These are phyloP conservation scores for Nansenia antarctica DNA, from an alignment of 2,113 vertebrate species.

Conservation along the genomic window DNA sequence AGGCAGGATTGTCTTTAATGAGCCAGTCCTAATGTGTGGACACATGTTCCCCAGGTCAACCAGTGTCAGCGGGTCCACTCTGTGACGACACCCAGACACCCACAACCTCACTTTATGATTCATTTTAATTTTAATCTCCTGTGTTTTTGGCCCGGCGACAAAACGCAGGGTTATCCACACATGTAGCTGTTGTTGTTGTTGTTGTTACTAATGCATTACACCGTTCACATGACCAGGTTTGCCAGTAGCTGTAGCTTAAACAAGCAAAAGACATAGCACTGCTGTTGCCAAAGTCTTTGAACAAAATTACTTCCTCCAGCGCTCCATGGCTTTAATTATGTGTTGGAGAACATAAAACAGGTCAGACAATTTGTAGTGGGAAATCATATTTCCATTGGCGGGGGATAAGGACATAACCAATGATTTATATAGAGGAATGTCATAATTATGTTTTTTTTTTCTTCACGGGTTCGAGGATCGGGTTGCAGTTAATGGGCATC, in stretches of 20 bases:
- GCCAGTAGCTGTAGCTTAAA: slow-evolving; percentile 82
- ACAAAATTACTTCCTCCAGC: slow-evolving; percentile 94
- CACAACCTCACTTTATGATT: slow-evolving; percentile 35
- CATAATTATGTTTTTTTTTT: slow-evolving; percentile 88
- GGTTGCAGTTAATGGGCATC: slow-evolving; percentile 82
- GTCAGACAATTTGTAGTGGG: slow-evolving; percentile 91
- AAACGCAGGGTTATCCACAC: slow-evolving; percentile 60
- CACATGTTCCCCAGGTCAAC: slow-evolving; percentile 61
- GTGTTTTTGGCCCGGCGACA: slow-evolving; percentile 55
- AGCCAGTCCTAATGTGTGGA: slow-evolving; percentile 57
- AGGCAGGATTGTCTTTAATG: too few relatives aligned
- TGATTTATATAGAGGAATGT: slow-evolving; percentile 91
- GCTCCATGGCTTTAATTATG: slow-evolving; percentile 90
- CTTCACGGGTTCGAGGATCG: slow-evolving; percentile 76
- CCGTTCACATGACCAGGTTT: slow-evolving; percentile 68
- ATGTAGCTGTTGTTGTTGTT: slow-evolving; percentile 58
- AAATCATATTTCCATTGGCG: slow-evolving; percentile 94
- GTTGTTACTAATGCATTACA: slow-evolving; percentile 67
- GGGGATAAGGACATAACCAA: slow-evolving; percentile 83
- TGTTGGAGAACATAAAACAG: slow-evolving; percentile 91
- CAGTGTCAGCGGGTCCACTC: slow-evolving; percentile 43
- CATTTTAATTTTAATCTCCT: slow-evolving; percentile 65
- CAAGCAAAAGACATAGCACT: slow-evolving; percentile 80
- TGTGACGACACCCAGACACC: slow-evolving; percentile 52
- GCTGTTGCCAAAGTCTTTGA: slow-evolving; percentile 88